Conservation (phyloP, 2,113 vertebrate genomes). For the Caranx ignobilis region DNA sequence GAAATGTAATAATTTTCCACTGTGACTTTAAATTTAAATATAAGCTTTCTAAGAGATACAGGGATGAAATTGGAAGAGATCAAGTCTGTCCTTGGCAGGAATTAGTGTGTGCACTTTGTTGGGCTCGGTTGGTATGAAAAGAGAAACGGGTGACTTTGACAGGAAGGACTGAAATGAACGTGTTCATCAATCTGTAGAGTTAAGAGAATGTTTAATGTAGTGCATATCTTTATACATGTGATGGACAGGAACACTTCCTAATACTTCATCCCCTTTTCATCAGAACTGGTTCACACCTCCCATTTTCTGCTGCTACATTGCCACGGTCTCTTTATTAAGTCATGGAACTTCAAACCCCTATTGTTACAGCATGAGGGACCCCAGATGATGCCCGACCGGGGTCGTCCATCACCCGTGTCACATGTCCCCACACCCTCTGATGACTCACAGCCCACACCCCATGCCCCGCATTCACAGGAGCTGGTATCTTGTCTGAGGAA, state of each 20-base stretch:
- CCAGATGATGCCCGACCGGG: conserved; percentile 76
- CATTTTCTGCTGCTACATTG: conserved; percentile 39
- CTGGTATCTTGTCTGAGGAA: conserved; percentile 77
- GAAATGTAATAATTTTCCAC: conserved; percentile 56
- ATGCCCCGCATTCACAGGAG: conserved; percentile 83
- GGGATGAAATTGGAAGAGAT: conserved; percentile 53
- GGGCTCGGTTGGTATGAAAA: conserved; percentile 29
- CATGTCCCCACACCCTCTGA: conserved; percentile 54
- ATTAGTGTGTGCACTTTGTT: conserved; percentile 49
- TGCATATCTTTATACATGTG: too few species aligned
- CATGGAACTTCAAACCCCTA: conserved; percentile 59
- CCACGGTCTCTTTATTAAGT: conserved; percentile 71
- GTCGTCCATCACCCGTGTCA: conserved; percentile 83
- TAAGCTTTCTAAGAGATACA: conserved; percentile 48
- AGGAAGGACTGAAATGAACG: background rate
- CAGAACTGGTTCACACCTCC: background rate
- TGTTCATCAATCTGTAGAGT: background rate
- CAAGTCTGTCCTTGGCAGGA: conserved; percentile 61
- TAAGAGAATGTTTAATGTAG: background rate
- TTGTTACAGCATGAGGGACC: conserved; percentile 66
- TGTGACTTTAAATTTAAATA: conserved; percentile 58
- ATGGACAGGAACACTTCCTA: background rate
- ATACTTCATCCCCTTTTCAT: background rate
- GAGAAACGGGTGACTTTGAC: conserved; percentile 58
- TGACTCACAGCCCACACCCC: conserved; percentile 52